Base-by-base conservation (phyloP, 2,888 invertebrate genomes). In the Tolmerus cingulatus region DNA sequence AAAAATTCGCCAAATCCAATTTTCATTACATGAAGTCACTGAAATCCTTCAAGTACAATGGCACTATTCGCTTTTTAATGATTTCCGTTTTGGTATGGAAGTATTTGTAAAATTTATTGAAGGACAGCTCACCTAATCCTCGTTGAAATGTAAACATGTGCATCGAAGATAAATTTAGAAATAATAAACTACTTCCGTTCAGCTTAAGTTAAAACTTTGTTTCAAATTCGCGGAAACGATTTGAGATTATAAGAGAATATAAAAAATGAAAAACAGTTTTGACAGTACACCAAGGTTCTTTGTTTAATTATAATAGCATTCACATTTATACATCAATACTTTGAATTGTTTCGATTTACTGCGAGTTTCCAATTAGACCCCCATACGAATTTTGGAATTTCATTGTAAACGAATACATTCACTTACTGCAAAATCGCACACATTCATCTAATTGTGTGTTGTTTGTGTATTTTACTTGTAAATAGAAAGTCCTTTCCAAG, bases 391-490 rank as follows among this genome's bases (percentile, higher is more conserved):
- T 46, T 82, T 82, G 23, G 46, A 51, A 81, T 55, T 55, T 82
- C 46, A 78, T 37, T 78, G 16, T 30, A 82, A 74, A 85, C 66
- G 40, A 40, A 37, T n/a, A 82, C 43, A 84, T 34, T 37, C 37
- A 57, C 84, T 84, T 66, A 74, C 74, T 74, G 74, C 34, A 85
- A 74, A 27, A 74, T 82, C n/a, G 82, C 84, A 87, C 88, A 88
- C 88, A 85, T 85, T 27, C 86, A 87, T 27, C 66, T 43, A 78
- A 87, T 88, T 86, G 87, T 88, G 88, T 88, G 87, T 86, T 88
- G 86, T 88, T 88, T 88, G 88, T 88, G 88, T 88, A 51, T 51
- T 34, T 74, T 51, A 40, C 40, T 79, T 86, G 40, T 86, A 12
- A 87, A 40, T 76, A 37, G 34, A 76, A 76, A 76, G 76, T 19